These are phyloP conservation scores for Timema cristinae DNA, from an alignment of 2,888 invertebrate genomes.

Conservation along the genomic window DNA sequence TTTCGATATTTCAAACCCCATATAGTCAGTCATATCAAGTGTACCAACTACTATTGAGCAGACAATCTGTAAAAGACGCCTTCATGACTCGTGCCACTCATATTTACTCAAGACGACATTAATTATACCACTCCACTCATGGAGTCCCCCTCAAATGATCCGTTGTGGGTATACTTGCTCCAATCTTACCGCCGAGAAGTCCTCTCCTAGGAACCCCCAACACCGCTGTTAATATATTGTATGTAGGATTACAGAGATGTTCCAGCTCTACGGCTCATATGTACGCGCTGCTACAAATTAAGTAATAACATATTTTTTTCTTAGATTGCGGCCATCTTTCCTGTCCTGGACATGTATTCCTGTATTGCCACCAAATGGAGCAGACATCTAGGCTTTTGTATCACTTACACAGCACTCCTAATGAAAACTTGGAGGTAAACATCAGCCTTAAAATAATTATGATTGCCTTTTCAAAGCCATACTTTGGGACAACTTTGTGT, in stretches of 20 bases:
- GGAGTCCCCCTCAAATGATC: too few relatives aligned
- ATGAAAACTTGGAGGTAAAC: slow-evolving; percentile 92
- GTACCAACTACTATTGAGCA: too few relatives aligned
- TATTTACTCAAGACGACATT: too few relatives aligned
- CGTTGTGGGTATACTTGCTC: too few relatives aligned
- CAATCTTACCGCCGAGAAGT: too few relatives aligned
- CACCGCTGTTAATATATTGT: background rate
- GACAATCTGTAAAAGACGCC: too few relatives aligned
- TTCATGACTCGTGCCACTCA: too few relatives aligned
- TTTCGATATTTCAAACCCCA: too few relatives aligned
- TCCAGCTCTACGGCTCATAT: background rate
- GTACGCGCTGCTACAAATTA: background rate
- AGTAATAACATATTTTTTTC: background rate
- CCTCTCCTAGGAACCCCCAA: too few relatives aligned
- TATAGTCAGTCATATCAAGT: too few relatives aligned
- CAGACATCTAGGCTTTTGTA: slow-evolving; percentile 86
- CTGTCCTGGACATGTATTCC: slow-evolving; percentile 75
- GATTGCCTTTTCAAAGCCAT: background rate
- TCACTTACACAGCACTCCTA: slow-evolving; percentile 86
- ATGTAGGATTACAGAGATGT: background rate
- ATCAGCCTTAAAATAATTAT: background rate
- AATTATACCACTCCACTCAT: too few relatives aligned
- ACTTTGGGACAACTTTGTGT: background rate
- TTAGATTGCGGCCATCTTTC: slow-evolving; percentile 90
- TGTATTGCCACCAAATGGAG: slow-evolving; percentile 93